These are phyloP conservation scores for Valencia hispanica DNA, from an alignment of 2,797 vertebrate genomes.

Conservation along the genomic window DNA sequence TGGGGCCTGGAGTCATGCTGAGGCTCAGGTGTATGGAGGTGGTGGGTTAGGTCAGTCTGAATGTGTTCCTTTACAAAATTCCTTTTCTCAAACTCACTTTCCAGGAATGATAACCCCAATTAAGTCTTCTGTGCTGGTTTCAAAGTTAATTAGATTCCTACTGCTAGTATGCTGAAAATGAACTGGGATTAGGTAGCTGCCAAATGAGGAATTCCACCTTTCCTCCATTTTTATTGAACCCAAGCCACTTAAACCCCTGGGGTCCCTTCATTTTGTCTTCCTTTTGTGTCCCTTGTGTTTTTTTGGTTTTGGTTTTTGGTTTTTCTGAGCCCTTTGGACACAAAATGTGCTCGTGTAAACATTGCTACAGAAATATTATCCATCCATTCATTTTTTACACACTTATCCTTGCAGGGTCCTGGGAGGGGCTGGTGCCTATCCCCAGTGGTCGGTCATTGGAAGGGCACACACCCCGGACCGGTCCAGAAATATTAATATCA, in stretches of 20 bases:
- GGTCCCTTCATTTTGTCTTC: not conserved
- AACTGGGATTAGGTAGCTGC: constrained; percentile 26
- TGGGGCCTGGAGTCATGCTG: too few relatives aligned
- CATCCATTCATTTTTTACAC: too few relatives aligned
- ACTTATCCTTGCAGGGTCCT: too few relatives aligned
- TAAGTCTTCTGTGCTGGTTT: constrained; percentile 32
- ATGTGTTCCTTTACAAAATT: constrained; percentile 17
- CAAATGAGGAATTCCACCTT: constrained; percentile 32
- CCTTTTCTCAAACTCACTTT: constrained; percentile 31
- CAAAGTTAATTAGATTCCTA: constrained; percentile 42
- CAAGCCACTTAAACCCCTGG: constrained; percentile 14
- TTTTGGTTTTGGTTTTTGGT: constrained; percentile 1
- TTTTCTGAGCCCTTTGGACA: not conserved
- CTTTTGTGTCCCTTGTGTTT: not conserved
- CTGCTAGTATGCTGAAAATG: constrained; percentile 39
- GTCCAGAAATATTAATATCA: not conserved
- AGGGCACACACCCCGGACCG: not conserved
- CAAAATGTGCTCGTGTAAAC: not conserved
- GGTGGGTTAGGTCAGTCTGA: constrained; percentile 6
- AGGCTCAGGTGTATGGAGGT: constrained; percentile 41
- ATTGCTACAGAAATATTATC: not conserved
- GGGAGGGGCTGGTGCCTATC: not conserved
- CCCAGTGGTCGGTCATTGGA: not conserved
- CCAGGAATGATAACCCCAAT: constrained; percentile 37
- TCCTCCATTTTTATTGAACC: constrained; percentile 23